These are phyloP conservation scores for Nothoprocta perdicaria DNA, from an alignment of 2,113 vertebrate genomes.

Conservation along the genomic window DNA sequence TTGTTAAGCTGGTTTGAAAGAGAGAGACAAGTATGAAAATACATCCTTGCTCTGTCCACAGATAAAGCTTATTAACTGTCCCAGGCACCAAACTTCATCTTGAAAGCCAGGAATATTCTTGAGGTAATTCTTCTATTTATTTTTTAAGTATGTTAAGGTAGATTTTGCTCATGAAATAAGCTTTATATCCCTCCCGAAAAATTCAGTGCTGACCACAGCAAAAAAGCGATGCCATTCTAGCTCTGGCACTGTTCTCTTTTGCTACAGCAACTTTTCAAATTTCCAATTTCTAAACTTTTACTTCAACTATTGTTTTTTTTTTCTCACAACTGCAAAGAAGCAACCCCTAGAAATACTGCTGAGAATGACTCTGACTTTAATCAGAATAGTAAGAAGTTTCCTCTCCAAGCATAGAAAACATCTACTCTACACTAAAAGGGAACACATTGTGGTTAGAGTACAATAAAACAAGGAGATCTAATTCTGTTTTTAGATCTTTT, in stretches of 20 bases:
- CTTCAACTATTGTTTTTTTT: not conserved
- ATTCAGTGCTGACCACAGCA: not conserved
- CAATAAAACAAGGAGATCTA: not conserved
- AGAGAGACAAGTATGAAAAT: slow-evolving; percentile 34
- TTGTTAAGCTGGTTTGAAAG: slow-evolving; percentile 85
- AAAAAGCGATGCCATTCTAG: not conserved
- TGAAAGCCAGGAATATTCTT: not conserved
- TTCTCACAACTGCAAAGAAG: not conserved
- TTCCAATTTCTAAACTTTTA: not conserved
- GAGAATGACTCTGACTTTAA: not conserved
- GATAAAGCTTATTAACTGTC: not conserved
- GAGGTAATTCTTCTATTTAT: not conserved
- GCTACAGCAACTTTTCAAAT: not conserved
- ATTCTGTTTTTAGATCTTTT: not conserved
- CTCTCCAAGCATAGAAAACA: not conserved
- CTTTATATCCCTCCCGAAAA: slow-evolving; percentile 2
- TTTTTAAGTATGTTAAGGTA: not conserved
- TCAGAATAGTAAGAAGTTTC: not conserved
- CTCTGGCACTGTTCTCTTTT: not conserved
- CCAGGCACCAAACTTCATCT: not conserved
- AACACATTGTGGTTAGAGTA: not conserved
- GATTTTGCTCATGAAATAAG: not conserved
- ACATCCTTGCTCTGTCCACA: not conserved
- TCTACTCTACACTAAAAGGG: not conserved
- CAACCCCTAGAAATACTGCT: not conserved